Conservation (phyloP, 2,888 invertebrate genomes). For the Drosophila dives region DNA sequence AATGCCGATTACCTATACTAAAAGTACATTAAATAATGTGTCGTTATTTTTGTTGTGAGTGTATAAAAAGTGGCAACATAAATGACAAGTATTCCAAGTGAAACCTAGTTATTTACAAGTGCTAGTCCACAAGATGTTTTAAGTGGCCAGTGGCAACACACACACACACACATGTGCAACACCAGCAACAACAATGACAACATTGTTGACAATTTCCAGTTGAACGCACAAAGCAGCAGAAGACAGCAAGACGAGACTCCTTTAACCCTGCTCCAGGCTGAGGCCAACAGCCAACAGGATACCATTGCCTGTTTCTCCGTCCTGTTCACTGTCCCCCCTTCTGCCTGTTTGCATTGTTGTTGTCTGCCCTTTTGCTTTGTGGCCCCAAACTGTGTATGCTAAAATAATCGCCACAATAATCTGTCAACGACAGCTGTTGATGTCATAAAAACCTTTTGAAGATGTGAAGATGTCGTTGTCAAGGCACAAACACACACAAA, state of each 20-base stretch:
- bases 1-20: slow-evolving; percentile 28
- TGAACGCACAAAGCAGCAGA: slow-evolving; percentile 68
- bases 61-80: slow-evolving; percentile 40
- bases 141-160: slow-evolving; percentile 37
- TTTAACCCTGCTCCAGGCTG: not conserved
- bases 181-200: slow-evolving; percentile 61
- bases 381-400: slow-evolving; percentile 53
- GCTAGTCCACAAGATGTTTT: slow-evolving; percentile 53
- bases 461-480: slow-evolving; percentile 71
- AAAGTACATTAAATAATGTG: slow-evolving; percentile 6
- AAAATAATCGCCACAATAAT: slow-evolving; percentile 85
- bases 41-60: slow-evolving; percentile 1
- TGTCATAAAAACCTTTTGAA: slow-evolving; percentile 84
- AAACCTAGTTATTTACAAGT: slow-evolving; percentile 59
- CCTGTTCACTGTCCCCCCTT: not conserved
- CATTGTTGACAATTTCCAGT: slow-evolving; percentile 77
- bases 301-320: slow-evolving; percentile 6
- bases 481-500: slow-evolving; percentile 36
- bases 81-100: slow-evolving; percentile 60
- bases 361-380: slow-evolving; percentile 55
- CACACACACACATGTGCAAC: slow-evolving; percentile 33
- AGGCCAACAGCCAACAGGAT: slow-evolving; percentile 11
- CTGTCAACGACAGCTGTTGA: slow-evolving; percentile 85
- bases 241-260: slow-evolving; percentile 40
- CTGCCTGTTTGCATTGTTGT: slow-evolving; percentile 10